A percentile compares a stretch with the other conserved stretches of the same genome.
These are phyloP conservation scores for Acanthurus tractus DNA, from an alignment of 2,797 vertebrate genomes.

Conservation along the genomic window DNA sequence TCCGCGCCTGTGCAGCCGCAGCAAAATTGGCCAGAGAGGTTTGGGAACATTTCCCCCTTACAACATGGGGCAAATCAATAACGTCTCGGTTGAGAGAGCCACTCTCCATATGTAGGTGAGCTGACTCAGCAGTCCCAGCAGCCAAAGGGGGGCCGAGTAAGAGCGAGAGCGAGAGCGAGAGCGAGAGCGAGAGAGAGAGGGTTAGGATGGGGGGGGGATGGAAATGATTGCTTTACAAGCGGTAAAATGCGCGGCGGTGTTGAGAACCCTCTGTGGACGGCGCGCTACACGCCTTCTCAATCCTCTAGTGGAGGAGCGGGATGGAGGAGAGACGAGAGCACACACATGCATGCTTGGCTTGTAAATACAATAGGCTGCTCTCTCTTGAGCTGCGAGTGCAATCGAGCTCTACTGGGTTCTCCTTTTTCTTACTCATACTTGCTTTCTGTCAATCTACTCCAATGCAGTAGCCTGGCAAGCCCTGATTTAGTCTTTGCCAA, in stretches of 20 bases:
- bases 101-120: slow-evolving; percentile 77
- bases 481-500: slow-evolving; percentile 33
- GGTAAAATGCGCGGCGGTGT: slow-evolving; percentile 67
- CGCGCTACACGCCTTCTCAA: slow-evolving; percentile 54
- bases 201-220: slow-evolving; percentile 33
- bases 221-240: slow-evolving; percentile 83
- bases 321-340: slow-evolving; percentile 11
- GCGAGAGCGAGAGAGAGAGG: not conserved
- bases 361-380: slow-evolving; percentile 53
- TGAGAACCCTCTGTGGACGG: slow-evolving; percentile 72
- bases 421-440: slow-evolving; percentile 33
- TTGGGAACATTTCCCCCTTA: slow-evolving; percentile 80
- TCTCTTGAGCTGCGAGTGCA: slow-evolving; percentile 36
- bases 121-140: slow-evolving; percentile 76
- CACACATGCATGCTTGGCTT: slow-evolving; percentile 29
- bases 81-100: slow-evolving; percentile 77
- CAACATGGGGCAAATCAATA: slow-evolving; percentile 84
- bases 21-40: slow-evolving; percentile 74
- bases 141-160: slow-evolving; percentile 16
- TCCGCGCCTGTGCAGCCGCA: slow-evolving; percentile 40
- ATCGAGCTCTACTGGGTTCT: slow-evolving; percentile 44
- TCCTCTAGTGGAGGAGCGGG: slow-evolving; percentile 48
- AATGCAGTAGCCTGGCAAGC: slow-evolving; percentile 26
- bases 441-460: slow-evolving; percentile 41
- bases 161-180: not conserved